phyloP scores from a whole-genome alignment of 2,113 vertebrate species.

The Vombatus ursinus region DNA sequence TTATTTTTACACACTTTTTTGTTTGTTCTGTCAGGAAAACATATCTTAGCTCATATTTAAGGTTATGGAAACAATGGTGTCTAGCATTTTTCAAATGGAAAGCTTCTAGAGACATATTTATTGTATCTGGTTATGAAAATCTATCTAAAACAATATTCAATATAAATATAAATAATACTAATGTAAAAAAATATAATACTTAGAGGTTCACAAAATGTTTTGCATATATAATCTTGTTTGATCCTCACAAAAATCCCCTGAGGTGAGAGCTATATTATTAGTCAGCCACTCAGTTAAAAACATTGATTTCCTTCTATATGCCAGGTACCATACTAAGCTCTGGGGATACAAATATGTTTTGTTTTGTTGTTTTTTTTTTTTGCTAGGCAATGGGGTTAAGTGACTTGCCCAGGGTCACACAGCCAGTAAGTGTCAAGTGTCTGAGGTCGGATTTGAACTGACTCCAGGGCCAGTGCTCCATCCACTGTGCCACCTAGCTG shows the following conservation, averaged over 20 bases:
- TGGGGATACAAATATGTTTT: not conserved
- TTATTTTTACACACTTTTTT: not conserved
- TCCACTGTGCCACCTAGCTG: too few species aligned
- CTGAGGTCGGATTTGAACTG: too few species aligned
- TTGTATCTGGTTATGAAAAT: not conserved
- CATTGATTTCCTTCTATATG: not conserved
- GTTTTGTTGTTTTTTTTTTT: too few species aligned
- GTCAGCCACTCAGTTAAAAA: not conserved
- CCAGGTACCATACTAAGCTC: not conserved
- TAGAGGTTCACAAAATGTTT: not conserved
- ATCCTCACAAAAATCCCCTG: not conserved
- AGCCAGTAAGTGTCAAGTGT: too few species aligned
- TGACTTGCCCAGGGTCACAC: too few species aligned
- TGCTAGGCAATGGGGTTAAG: too few species aligned
- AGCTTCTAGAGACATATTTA: not conserved
- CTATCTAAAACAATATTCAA: not conserved
- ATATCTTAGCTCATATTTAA: not conserved
- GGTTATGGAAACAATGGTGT: not conserved
- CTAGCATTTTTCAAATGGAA: not conserved
- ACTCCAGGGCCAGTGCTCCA: too few species aligned
- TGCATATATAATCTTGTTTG: not conserved
- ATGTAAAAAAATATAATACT: not conserved
- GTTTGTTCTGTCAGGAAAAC: not conserved
- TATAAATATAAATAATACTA: not conserved
- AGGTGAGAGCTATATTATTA: not conserved